Evolutionary conservation across 1,140 invertebrate species (phyloP), one percentile per base, ranked within the genome.

Genomic region (Drosophila pachea): DNA sequence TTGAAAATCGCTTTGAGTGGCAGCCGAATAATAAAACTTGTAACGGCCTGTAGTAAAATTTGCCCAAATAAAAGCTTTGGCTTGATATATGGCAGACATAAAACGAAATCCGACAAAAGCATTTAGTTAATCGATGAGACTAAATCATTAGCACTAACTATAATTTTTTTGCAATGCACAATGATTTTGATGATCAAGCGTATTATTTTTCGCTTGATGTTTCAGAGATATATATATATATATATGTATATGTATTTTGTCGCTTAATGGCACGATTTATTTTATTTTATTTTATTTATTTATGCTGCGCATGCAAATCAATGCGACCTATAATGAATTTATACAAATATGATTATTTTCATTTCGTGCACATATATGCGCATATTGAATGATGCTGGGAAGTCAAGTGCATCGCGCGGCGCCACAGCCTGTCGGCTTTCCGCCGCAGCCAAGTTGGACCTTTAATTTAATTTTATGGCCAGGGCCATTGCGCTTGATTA

Each of bases 1-100:
- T 73, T 73, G 59, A 63, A 59, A 54, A 54, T 6, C 35, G 14
- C 33, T 72, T 72, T 73, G 49, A 64, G 56, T 73, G 65, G 63
- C 66, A 60, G 48, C 38, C 38, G 12, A 35, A 35, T 52, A 35
- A 5, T 16, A 16, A 35, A 5, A 47, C 7, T 32, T 49, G 9
- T 47, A 47, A 47, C 45, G 22, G 45, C 45, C 45, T 29, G 2
- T 29, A 47, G 22, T 29, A 22, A 9, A 45, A 22, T 45, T 2
- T 8, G 16, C 14, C 4, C 8, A 22, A 45, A 16, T 8, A 22
- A 22, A 22, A 22, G 22, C 22, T 22, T 3, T 3, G 22, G 3
- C 22, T 22, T 22, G 22, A 22, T 22, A 22, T 22, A 22, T 22
- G 22, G 22, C 22, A 1, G 22, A 3, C 22, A 22, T 11, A n/a